Conservation (phyloP, 2,797 vertebrate species). For the Sandelia bainsii region DNA sequence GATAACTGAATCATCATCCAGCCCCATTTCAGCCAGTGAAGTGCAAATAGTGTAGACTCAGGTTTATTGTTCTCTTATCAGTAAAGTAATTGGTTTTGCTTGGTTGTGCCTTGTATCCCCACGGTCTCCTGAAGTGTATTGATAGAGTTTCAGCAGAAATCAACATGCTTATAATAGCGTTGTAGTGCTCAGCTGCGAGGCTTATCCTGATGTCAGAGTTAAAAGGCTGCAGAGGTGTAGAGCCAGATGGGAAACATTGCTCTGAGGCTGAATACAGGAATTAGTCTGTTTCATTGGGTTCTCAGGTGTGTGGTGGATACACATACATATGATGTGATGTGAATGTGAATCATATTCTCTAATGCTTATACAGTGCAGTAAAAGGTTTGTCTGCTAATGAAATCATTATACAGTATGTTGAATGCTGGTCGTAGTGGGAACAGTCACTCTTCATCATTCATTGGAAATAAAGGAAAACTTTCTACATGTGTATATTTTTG, state of each 20-base stretch:
- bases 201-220: slow-evolving; percentile 40
- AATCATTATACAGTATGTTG: slow-evolving; percentile 2
- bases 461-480: not conserved
- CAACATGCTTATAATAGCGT: slow-evolving; percentile 16
- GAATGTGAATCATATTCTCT: not conserved
- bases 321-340: not conserved
- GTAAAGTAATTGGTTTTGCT: not conserved
- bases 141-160: slow-evolving; percentile 13
- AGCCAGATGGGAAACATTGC: slow-evolving; percentile 64
- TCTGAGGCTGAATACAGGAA: slow-evolving; percentile 34
- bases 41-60: slow-evolving; percentile 2
- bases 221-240: slow-evolving; percentile 43
- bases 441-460: not conserved
- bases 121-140: not conserved
- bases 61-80: slow-evolving; percentile 6
- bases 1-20: not conserved
- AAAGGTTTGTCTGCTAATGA: slow-evolving; percentile 5
- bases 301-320: slow-evolving; percentile 49
- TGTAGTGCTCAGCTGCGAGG: slow-evolving; percentile 62
- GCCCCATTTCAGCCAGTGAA: not conserved
- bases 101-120: not conserved
- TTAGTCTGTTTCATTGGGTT: slow-evolving; percentile 24
- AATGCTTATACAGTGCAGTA: not conserved
- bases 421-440: not conserved
- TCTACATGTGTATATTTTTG: not conserved